A percentile compares a stretch with the other conserved stretches of the same genome.
These are phyloP conservation scores for Upupa epops DNA, from an alignment of 2,113 vertebrate genomes.

Conservation along the genomic window DNA sequence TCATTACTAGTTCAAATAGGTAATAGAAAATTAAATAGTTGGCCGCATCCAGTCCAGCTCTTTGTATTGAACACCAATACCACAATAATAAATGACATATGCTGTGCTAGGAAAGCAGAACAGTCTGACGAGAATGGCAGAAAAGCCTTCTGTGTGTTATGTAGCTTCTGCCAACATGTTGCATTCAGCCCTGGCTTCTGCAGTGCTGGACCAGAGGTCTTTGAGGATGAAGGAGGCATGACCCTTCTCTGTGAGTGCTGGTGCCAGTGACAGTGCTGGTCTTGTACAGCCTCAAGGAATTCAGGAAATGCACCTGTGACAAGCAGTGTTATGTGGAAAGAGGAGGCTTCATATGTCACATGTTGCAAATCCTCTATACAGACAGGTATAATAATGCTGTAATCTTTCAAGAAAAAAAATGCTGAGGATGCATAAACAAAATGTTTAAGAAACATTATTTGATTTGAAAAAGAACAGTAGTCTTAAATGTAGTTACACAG, in stretches of 20 bases:
- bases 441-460: neutral
- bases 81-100: neutral
- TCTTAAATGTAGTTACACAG: neutral
- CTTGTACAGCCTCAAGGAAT: neutral
- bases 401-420: neutral
- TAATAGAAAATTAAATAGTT: neutral
- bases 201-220: neutral
- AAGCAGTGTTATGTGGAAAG: neutral
- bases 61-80: neutral
- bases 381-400: neutral
- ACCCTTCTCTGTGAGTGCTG: neutral
- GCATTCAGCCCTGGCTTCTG: neutral
- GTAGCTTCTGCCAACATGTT: neutral
- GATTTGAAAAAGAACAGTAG: neutral
- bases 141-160: fast-evolving
- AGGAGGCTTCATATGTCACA: neutral
- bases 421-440: neutral
- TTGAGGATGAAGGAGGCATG: neutral
- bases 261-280: neutral
- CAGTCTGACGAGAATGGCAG: neutral
- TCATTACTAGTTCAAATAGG: neutral
- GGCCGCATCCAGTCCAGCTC: neutral
- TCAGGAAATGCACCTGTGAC: neutral
- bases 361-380: neutral
- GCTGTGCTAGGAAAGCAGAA: neutral